A percentile compares a stretch with the other conserved stretches of the same genome.
phyloP scores from a whole-genome alignment of 2,797 vertebrate species.

The Acrossocheilus fasciatus region DNA sequence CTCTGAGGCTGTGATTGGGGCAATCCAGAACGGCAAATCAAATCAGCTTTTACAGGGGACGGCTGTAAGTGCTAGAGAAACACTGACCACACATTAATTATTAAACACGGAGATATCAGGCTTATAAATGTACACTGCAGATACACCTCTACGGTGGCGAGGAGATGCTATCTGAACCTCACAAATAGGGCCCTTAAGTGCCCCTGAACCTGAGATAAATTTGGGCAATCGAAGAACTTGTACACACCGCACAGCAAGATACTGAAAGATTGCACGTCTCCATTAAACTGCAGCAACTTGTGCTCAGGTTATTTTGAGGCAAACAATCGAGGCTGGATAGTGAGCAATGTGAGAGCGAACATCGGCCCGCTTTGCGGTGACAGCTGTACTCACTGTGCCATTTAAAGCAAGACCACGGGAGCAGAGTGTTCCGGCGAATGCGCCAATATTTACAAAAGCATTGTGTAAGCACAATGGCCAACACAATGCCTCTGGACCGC shows the following conservation, averaged over 20 bases:
- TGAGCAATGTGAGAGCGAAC: constrained; percentile 27
- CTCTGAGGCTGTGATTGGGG: constrained; percentile 52
- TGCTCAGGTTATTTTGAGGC: constrained; percentile 48
- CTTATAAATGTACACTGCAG: constrained; percentile 51
- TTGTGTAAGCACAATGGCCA: constrained; percentile 21
- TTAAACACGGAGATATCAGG: constrained; percentile 49
- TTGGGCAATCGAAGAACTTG: constrained; percentile 48
- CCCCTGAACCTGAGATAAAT: constrained; percentile 51
- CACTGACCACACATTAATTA: constrained; percentile 63
- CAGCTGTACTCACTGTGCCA: constrained; percentile 45
- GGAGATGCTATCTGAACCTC: constrained; percentile 57
- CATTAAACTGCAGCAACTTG: constrained; percentile 48
- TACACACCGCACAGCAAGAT: constrained; percentile 25
- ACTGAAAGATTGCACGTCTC: constrained; percentile 49
- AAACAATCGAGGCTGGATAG: constrained; percentile 39
- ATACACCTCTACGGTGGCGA: constrained; percentile 35
- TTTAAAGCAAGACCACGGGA: constrained; percentile 41
- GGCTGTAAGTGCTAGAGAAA: constrained; percentile 57
- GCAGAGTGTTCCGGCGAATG: constrained; percentile 32
- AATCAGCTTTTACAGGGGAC: constrained; percentile 53
- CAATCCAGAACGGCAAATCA: constrained; percentile 61
- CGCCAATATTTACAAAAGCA: constrained; percentile 50
- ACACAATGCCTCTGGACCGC: constrained; percentile 16
- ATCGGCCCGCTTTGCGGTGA: constrained; percentile 20
- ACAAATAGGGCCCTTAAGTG: constrained; percentile 49